These are phyloP conservation scores for Hetaerina americana DNA, from an alignment of 1,140 invertebrate species.

Conservation along the genomic window DNA sequence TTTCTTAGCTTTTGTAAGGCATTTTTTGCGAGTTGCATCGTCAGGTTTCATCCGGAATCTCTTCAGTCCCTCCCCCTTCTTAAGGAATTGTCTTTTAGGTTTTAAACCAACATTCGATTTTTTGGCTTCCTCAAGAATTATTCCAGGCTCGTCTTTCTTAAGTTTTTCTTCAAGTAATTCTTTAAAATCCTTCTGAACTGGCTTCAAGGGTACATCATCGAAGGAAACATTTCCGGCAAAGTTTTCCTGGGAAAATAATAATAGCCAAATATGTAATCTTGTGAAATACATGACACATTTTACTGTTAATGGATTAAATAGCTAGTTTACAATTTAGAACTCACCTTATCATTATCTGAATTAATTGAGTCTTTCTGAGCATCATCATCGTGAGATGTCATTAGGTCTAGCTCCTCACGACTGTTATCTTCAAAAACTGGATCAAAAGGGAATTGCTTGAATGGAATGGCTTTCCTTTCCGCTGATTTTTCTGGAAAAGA, in stretches of 20 bases:
- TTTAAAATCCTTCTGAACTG: constrained; percentile 30
- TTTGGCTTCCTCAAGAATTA: constrained; percentile 2
- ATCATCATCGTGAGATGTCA: too few species aligned
- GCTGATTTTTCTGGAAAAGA: constrained; percentile 13
- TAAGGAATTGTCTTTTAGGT: constrained; percentile 27
- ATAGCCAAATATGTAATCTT: background rate
- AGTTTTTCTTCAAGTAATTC: constrained; percentile 29
- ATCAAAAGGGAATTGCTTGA: too few species aligned
- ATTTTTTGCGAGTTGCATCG: constrained; percentile 3
- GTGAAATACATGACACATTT: too few species aligned
- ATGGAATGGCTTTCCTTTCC: constrained; percentile 20
- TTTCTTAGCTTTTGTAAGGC: too few species aligned
- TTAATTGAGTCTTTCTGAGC: too few species aligned
- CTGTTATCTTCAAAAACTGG: too few species aligned
- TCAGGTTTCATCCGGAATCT: constrained; percentile 25
- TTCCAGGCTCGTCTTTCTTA: constrained; percentile 17
- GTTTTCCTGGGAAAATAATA: background rate
- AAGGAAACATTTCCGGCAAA: constrained; percentile 13
- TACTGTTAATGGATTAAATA: constrained; percentile 16
- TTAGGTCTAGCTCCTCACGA: too few species aligned
- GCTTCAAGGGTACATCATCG: constrained; percentile 30
- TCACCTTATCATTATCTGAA: too few species aligned
- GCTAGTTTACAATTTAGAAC: too few species aligned
- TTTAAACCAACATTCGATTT: constrained; percentile 7
- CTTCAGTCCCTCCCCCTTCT: constrained; percentile 32